phyloP scores from a whole-genome alignment of 2,888 invertebrate genomes.

The Diplazon laetatorius region DNA sequence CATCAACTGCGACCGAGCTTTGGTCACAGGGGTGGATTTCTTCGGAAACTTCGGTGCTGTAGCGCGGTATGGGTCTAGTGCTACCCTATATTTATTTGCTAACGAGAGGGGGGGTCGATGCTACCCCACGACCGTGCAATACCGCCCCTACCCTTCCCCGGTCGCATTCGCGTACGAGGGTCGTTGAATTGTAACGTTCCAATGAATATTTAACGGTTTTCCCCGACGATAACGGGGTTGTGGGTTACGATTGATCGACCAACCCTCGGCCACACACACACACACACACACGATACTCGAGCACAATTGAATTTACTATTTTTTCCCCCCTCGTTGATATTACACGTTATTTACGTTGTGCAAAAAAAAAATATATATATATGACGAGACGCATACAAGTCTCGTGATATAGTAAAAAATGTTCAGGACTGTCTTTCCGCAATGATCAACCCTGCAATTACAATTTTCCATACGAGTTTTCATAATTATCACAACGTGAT shows the following conservation, averaged over 20 bases:
- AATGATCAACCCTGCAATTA: no score
- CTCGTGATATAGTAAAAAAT: no score
- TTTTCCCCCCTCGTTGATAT: neutral
- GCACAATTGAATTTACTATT: conserved; percentile 27
- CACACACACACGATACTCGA: neutral
- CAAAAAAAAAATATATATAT: no score
- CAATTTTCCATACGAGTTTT: no score
- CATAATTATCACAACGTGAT: no score
- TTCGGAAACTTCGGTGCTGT: conserved; percentile 30
- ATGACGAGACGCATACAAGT: no score
- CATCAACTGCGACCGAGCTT: conserved; percentile 37
- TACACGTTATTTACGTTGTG: no score
- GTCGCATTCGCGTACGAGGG: conserved; percentile 29
- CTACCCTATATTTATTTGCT: conserved; percentile 55
- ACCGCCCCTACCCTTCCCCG: conserved; percentile 14
- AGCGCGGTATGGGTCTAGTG: neutral
- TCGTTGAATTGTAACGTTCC: conserved; percentile 39
- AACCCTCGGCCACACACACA: neutral
- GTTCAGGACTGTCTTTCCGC: no score
- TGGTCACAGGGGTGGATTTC: conserved; percentile 42
- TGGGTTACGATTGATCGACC: conserved; percentile 56
- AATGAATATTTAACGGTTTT: conserved; percentile 61
- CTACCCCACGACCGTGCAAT: neutral
- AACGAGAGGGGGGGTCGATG: conserved; percentile 59
- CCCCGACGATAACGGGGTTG: conserved; percentile 43